Conservation (phyloP, 2,888 invertebrate species). For the Noctuana brunneofusca region DNA sequence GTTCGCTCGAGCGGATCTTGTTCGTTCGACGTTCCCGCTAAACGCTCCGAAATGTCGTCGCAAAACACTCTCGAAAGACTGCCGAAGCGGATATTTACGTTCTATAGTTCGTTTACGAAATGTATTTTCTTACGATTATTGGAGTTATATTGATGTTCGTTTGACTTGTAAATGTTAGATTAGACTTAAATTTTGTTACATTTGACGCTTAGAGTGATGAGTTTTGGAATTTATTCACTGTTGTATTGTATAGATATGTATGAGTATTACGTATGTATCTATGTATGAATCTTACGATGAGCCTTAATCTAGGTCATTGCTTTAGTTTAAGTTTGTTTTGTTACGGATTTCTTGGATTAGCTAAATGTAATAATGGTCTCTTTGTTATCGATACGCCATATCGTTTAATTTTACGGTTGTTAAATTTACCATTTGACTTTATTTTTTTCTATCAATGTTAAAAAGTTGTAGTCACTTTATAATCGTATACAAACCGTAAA, state of each 20-base stretch:
- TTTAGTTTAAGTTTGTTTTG: slow-evolving; percentile 71
- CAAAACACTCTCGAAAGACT: slow-evolving; percentile 55
- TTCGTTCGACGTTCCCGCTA: slow-evolving; percentile 49
- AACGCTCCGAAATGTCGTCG: slow-evolving; percentile 48
- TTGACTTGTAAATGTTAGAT: slow-evolving; percentile 65
- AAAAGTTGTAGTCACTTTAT: slow-evolving; percentile 69
- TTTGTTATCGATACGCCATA: slow-evolving; percentile 59
- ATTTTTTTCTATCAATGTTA: slow-evolving; percentile 57
- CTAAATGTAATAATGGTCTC: slow-evolving; percentile 53
- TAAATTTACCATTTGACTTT: slow-evolving; percentile 49
- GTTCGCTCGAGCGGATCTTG: slow-evolving; percentile 45
- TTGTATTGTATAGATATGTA: slow-evolving; percentile 77
- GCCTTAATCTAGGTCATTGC: slow-evolving; percentile 71
- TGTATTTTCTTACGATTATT: slow-evolving; percentile 40
- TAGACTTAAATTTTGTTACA: slow-evolving; percentile 71
- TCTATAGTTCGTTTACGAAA: slow-evolving; percentile 40
- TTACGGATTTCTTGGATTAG: slow-evolving; percentile 60
- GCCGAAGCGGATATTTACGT: slow-evolving; percentile 53
- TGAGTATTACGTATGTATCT: slow-evolving; percentile 47
- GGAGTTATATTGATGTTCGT: slow-evolving; percentile 52
- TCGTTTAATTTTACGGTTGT: slow-evolving; percentile 52
- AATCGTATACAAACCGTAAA: slow-evolving; percentile 62
- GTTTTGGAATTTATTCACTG: slow-evolving; percentile 76
- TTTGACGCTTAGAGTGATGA: slow-evolving; percentile 69
- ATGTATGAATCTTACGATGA: slow-evolving; percentile 66